A percentile compares a stretch with the other conserved stretches of the same genome.
phyloP scores from a whole-genome alignment of 1,140 invertebrate genomes.

The Aphidius gifuensis region DNA sequence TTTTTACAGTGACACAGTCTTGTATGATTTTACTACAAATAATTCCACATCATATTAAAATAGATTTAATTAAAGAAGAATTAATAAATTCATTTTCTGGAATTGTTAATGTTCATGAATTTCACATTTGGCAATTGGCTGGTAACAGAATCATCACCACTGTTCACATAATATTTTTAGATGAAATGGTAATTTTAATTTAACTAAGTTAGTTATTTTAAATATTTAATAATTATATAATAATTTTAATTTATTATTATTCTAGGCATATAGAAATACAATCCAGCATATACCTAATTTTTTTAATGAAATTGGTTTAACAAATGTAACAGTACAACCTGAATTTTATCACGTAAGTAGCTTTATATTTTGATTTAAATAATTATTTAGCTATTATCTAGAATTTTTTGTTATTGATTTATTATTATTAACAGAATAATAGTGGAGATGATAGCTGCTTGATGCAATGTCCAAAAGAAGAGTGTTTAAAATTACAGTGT shows the following conservation, averaged over 20 bases:
- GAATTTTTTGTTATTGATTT: slow-evolving; percentile 8
- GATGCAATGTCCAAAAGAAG: slow-evolving; percentile 43
- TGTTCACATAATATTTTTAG: slow-evolving; percentile 70
- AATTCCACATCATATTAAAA: slow-evolving; percentile 75
- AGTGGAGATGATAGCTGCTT: slow-evolving; percentile 38
- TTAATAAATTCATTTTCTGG: slow-evolving; percentile 71
- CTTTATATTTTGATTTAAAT: slow-evolving; percentile 11
- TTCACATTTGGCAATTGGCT: slow-evolving; percentile 79
- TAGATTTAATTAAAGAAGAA: slow-evolving; percentile 64
- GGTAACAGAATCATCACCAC: slow-evolving; percentile 69
- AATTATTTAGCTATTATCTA: slow-evolving; percentile 1
- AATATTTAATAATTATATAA: slow-evolving; percentile 6
- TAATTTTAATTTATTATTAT: slow-evolving; percentile 28
- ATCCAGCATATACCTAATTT: slow-evolving; percentile 65
- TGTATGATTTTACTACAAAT: slow-evolving; percentile 76
- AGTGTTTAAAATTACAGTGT: slow-evolving; percentile 45
- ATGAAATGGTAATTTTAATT: slow-evolving; percentile 54
- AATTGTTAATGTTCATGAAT: slow-evolving; percentile 76
- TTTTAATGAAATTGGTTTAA: slow-evolving; percentile 71
- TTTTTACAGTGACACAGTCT: slow-evolving; percentile 69
- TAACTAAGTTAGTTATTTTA: slow-evolving; percentile 25
- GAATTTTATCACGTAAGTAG: slow-evolving; percentile 61
- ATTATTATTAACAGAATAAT: slow-evolving; percentile 38
- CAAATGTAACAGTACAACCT: slow-evolving; percentile 74
- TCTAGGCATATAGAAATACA: slow-evolving; percentile 63